Evolutionary conservation across 1,140 invertebrate genomes (phyloP), one percentile per base, ranked within the genome.

Genomic region (Caenorhabditis remanei): DNA sequence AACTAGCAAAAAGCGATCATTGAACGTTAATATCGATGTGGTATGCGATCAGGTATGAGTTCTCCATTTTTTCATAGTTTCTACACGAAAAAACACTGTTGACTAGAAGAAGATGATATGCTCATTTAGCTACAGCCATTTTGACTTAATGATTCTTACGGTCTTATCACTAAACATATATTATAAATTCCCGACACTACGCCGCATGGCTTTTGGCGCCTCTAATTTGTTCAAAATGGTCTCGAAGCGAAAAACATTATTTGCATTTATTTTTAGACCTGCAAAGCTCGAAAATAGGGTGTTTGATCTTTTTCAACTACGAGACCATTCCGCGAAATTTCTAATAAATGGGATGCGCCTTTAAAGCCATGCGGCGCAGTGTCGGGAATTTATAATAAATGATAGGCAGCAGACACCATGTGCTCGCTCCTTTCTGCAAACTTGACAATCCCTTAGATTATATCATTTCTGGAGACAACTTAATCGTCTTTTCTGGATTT

Each of bases 21-120:
- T 82, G 11, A 48, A 79, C 14, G 40, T 90, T 3, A 90, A 92
- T 32, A 79, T 92, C 16, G 88, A 92, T 41, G 85, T 92, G 9
- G 86, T 88, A 11, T 90, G 92, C 58, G 89, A 85, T 50, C 89
- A 90, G 88, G 89, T 88, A 55, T 71, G 50, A 2, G 32, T 32
- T 32, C 32, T 32, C 32, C 32, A 32, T 32, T 32, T 32, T 32
- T 32, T 32, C n/a, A n/a, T n/a, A n/a, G n/a, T n/a, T n/a, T n/a
- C n/a, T n/a, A n/a, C n/a, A n/a, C n/a, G n/a, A n/a, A n/a, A n/a
- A 32, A 32, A 32, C 32, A 32, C 1, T 32, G 32, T 32, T 32
- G 7, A 24, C 55, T 53, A n/a, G 21, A 71, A 53, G 32, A 32
- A 32, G 2, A 32, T 32, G 32, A 32, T 32, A 32, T 32, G 32